A percentile compares a stretch with the other conserved stretches of the same genome.
Conservation (phyloP, 2,113 vertebrate genomes). For the Sander lucioperca region DNA sequence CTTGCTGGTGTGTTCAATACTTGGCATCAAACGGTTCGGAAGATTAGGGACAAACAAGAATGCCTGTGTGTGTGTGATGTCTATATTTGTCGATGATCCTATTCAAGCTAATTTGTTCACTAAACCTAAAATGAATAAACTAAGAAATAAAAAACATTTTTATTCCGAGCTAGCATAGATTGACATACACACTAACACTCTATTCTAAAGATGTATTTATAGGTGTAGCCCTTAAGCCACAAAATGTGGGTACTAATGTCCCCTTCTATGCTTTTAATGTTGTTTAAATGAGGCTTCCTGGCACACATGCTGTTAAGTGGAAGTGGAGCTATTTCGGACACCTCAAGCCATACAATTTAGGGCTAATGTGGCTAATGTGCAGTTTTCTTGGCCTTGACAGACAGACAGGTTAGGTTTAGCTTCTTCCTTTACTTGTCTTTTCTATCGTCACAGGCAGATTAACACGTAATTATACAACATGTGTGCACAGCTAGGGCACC, state of each 20-base stretch:
- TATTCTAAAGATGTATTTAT: neutral
- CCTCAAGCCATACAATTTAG: conserved; percentile 43
- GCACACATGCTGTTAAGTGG: conserved; percentile 16
- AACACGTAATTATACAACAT: conserved; percentile 78
- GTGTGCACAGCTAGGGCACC: conserved; percentile 73
- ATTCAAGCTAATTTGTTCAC: conserved; percentile 24
- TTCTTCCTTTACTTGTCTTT: conserved; percentile 23
- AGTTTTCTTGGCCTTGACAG: conserved; percentile 47
- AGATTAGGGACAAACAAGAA: conserved; percentile 52
- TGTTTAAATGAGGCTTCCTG: conserved; percentile 26
- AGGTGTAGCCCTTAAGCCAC: neutral
- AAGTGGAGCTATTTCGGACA: conserved; percentile 50
- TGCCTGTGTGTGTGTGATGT: conserved; percentile 7
- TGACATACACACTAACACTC: neutral
- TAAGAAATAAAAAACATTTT: neutral
- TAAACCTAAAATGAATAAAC: conserved; percentile 18
- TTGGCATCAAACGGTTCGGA: conserved; percentile 12
- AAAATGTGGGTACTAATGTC: neutral
- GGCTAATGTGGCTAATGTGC: conserved; percentile 56
- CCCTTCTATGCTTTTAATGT: neutral
- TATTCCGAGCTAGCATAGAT: neutral
- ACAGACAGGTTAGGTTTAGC: conserved; percentile 50
- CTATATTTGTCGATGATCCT: conserved; percentile 43
- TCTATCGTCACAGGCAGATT: conserved; percentile 64
- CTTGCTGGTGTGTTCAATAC: conserved; percentile 37